These are phyloP conservation scores for Drosophila lini DNA, from an alignment of 1,140 invertebrate genomes.

Conservation along the genomic window DNA sequence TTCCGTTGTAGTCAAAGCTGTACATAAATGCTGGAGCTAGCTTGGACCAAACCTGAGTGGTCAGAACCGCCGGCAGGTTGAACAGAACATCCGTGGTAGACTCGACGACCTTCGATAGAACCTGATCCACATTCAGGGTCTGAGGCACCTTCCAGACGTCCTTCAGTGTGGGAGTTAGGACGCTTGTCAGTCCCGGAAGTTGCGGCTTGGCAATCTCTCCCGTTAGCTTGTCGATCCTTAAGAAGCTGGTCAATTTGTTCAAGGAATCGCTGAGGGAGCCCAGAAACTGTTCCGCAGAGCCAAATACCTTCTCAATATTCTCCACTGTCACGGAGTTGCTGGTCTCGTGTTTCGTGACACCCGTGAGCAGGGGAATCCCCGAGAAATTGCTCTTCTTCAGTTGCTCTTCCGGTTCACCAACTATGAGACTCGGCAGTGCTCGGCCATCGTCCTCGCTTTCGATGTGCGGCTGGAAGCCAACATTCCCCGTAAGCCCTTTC, in stretches of 20 bases:
- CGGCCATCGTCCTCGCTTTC: conserved; percentile 88
- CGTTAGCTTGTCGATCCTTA: conserved; percentile 72
- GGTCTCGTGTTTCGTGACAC: conserved; percentile 89
- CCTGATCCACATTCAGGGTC: conserved; percentile 64
- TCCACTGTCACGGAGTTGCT: conserved; percentile 82
- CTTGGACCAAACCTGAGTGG: conserved; percentile 87
- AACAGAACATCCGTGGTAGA: conserved; percentile 88
- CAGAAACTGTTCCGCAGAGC: conserved; percentile 72
- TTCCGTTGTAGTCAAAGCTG: conserved; percentile 89
- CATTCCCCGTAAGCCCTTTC: conserved; percentile 83
- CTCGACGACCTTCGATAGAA: conserved; percentile 83
- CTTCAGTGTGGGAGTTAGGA: conserved; percentile 68
- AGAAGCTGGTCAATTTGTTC: conserved; percentile 58
- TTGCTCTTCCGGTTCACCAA: conserved; percentile 86
- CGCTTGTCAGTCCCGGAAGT: conserved; percentile 60
- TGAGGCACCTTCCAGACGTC: conserved; percentile 77
- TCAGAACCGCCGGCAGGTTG: conserved; percentile 90
- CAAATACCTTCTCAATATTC: conserved; percentile 63
- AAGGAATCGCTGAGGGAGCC: conserved; percentile 62
- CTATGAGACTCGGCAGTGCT: conserved; percentile 86
- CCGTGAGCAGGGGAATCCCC: conserved; percentile 88
- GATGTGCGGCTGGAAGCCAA: conserved; percentile 86
- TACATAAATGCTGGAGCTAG: conserved; percentile 88
- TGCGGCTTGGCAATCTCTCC: conserved; percentile 70
- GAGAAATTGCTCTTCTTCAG: conserved; percentile 86